Conservation (phyloP, 2,113 vertebrate species). For the Nipponia nippon region DNA sequence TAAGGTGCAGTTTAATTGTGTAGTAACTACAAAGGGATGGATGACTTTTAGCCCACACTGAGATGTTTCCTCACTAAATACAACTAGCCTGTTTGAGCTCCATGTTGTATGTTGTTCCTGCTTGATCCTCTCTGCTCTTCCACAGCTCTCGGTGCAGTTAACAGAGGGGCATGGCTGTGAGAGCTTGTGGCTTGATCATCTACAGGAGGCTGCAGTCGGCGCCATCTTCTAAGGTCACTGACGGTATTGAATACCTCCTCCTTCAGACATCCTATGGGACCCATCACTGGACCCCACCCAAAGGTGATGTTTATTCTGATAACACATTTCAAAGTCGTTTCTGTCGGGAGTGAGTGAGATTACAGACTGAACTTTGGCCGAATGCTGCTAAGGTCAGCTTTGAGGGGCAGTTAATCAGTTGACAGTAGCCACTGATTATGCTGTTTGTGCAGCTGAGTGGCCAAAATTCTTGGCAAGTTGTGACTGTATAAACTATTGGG, state of each 20-base stretch:
- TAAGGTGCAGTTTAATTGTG: neutral
- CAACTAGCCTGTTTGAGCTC: neutral
- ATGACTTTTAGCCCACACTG: neutral
- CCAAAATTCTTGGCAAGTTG: neutral
- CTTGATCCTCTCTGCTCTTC: neutral
- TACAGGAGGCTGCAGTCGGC: slow-evolving; percentile 78
- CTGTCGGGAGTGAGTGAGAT: neutral
- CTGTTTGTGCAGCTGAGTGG: neutral
- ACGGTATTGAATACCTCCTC: slow-evolving; percentile 87
- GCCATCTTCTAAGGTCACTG: slow-evolving; percentile 38
- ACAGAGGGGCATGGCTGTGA: slow-evolving; percentile 77
- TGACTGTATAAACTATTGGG: neutral
- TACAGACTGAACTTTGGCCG: neutral
- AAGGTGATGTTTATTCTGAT: slow-evolving; percentile 77
- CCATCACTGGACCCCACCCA: slow-evolving; percentile 97
- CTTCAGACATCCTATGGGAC: slow-evolving; percentile 91
- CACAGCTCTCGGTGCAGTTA: neutral
- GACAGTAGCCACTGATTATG: neutral
- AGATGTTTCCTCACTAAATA: neutral
- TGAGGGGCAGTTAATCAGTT: neutral
- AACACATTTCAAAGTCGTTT: fast-evolving
- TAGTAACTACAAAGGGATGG: neutral
- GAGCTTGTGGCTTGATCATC: slow-evolving; percentile 93
- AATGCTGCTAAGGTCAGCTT: neutral
- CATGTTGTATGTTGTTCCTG: neutral